Percentiles rank a stretch among this genome's conserved stretches.
phyloP scores from a whole-genome alignment of 1,140 invertebrate genomes.

The Notospermus geniculatus region DNA sequence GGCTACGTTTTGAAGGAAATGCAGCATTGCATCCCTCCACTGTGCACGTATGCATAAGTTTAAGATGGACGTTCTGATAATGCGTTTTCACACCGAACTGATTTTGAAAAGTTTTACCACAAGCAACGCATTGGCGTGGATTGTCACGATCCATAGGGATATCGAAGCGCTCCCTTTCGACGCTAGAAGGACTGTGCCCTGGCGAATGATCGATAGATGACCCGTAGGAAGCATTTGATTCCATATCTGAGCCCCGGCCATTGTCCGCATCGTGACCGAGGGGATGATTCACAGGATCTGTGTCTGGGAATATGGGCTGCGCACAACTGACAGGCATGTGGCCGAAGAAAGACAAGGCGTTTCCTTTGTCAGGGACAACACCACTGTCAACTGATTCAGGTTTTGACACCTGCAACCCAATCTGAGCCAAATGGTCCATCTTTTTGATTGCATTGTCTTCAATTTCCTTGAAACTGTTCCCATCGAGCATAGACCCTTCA shows the following conservation, averaged over 20 bases:
- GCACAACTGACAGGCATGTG: not conserved
- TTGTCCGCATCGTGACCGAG: constrained; percentile 1
- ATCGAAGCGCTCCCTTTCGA: constrained; percentile 27
- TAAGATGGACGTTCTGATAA: constrained; percentile 93
- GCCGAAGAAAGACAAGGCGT: no score
- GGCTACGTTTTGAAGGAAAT: constrained; percentile 90
- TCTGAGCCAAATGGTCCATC: constrained; percentile 16
- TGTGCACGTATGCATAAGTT: constrained; percentile 93
- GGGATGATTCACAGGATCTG: constrained; percentile 28
- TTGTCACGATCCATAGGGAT: constrained; percentile 83
- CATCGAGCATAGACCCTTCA: no score
- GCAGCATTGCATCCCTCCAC: constrained; percentile 94
- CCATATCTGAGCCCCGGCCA: constrained; percentile 23
- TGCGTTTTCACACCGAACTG: constrained; percentile 94
- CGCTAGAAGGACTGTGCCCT: constrained; percentile 9
- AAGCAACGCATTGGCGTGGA: constrained; percentile 82
- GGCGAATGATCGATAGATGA: not conserved
- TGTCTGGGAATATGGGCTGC: constrained; percentile 17
- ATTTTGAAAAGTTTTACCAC: constrained; percentile 91
- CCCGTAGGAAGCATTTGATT: constrained; percentile 26
- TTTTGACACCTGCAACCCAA: not conserved
- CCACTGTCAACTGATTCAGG: constrained; percentile 4
- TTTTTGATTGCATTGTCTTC: constrained; percentile 21
- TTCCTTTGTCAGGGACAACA: not conserved
- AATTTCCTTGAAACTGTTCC: constrained; percentile 11